phyloP scores from a whole-genome alignment of 2,113 vertebrate species.

The Buteo buteo region DNA sequence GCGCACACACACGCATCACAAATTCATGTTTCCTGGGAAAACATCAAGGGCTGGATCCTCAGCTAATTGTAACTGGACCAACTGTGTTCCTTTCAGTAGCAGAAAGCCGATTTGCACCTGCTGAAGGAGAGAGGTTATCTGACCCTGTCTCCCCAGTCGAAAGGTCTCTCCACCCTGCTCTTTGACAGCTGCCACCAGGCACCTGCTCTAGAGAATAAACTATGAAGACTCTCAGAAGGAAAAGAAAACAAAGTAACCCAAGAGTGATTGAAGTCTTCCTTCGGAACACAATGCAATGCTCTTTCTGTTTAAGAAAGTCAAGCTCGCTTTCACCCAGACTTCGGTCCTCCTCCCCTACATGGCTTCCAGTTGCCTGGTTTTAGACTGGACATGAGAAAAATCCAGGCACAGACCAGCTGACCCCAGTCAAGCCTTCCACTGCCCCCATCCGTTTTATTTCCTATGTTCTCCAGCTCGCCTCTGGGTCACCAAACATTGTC shows the following conservation, averaged over 20 bases:
- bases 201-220: neutral
- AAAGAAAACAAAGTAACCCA: neutral
- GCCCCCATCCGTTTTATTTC: neutral
- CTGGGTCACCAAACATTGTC: neutral
- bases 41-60: neutral
- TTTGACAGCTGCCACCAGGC: neutral
- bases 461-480: neutral
- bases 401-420: neutral
- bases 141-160: neutral
- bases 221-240: neutral
- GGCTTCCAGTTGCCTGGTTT: neutral
- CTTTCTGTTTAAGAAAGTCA: neutral
- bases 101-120: neutral
- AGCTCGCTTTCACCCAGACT: neutral
- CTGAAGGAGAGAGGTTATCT: constrained; percentile 15
- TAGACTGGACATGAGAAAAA: neutral
- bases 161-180: neutral
- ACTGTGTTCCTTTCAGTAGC: neutral
- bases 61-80: neutral
- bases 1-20: neutral
- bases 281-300: neutral
- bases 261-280: neutral
- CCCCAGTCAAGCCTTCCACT: neutral
- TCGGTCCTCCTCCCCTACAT: neutral
- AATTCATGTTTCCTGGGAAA: neutral